Evolutionary conservation across 2,888 invertebrate species (phyloP).

Genomic region (Xylophagus ater): DNA sequence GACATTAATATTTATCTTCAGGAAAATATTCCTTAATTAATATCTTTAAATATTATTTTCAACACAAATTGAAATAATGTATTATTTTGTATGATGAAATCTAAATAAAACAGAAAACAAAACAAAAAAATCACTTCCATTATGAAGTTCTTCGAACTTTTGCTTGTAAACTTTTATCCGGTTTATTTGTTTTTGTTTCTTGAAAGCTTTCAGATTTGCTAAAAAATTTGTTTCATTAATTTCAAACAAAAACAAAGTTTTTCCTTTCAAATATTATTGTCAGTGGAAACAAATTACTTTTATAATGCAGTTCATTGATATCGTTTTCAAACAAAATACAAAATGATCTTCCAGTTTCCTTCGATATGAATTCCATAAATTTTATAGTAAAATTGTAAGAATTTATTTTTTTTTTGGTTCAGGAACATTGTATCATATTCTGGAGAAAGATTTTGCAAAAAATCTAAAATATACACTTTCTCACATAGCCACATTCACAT

Average conservation of each 20-base stretch:
- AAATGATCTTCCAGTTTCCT: not conserved
- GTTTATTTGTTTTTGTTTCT: no score
- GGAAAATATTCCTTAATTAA: no score
- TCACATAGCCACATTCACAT: not conserved
- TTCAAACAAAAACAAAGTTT: conserved; percentile 14
- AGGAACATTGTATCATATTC: conserved; percentile 1
- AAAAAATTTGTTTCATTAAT: conserved; percentile 18
- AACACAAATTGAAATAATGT: no score
- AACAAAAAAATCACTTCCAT: no score
- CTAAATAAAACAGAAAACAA: no score
- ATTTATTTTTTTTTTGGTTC: conserved; percentile 5
- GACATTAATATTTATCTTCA: no score
- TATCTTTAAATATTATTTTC: no score
- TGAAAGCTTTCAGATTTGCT: no score
- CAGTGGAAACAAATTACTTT: conserved; percentile 14
- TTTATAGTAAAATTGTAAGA: conserved; percentile 5
- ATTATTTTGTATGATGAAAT: no score
- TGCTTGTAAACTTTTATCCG: no score
- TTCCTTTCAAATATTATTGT: no score
- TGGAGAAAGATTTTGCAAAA: conserved; percentile 6
- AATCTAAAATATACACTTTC: conserved; percentile 4
- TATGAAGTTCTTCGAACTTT: no score
- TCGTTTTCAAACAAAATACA: conserved; percentile 9
- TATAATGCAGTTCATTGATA: conserved; percentile 17
- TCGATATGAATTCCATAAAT: not conserved